Base-by-base conservation (phyloP, 1,140 invertebrate genomes). In the Pogonomyrmex barbatus region DNA sequence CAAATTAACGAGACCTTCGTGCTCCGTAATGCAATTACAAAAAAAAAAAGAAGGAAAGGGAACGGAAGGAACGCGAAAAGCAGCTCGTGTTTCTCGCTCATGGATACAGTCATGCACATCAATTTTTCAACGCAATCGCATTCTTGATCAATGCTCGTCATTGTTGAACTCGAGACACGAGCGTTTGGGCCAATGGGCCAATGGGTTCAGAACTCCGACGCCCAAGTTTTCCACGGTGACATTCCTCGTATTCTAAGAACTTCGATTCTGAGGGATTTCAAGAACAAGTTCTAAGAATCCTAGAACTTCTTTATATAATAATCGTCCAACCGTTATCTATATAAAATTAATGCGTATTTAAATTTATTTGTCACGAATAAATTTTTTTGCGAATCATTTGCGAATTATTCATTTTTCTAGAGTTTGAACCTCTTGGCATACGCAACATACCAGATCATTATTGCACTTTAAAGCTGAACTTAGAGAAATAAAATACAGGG, bases 31-130 rank as follows among this genome's bases (percentile, higher is more conserved):
- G 84, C 86, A 77, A 86, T 91, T 90, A 83, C 65, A 87, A 90
- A 78, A 63, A 81, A 68, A 14, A 63, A 76, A 71, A 17, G 60
- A 67, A n/a, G 56, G 30, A 52, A 42, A n/a, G 6, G 30, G 42
- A 63, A 60, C 39, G 45, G 33, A 30, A 54, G 33, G n/a, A 30
- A 75, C 24, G 52, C 33, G 52, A 12, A 77, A 63, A 73, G 39
- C 24, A 47, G 33, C 24, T 54, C 56, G 68, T 47, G 42, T 60
- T 79, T 71, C 36, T 78, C 88, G 84, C 58, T 89, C 88, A 71
- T 73, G 67, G 56, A 86, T 91, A 93, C 92, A 92, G 83, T 91
- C 90, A 93, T 93, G 93, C 93, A 93, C 87, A 93, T 83, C 91
- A 92, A 90, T 92, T 86, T 87, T 93, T 62, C 84, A 93, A 91